Evolutionary conservation across 2,797 vertebrate species (phyloP), one percentile per base, ranked within the genome.

Genomic region (Fratercula arctica): DNA sequence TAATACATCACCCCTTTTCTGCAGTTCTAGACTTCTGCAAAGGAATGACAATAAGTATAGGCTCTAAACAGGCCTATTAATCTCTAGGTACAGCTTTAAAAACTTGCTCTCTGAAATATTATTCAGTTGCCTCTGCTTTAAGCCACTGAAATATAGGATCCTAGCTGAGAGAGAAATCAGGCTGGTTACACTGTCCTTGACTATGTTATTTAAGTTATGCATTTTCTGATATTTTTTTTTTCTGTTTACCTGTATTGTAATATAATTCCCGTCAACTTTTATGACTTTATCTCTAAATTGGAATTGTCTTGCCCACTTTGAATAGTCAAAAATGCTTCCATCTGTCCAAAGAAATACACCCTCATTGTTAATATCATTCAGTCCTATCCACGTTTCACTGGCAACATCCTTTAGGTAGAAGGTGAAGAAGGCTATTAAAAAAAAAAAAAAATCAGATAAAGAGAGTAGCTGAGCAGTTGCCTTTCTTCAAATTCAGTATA

Each of bases 331-430:
- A 48, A 97, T 43, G 61, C 97, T 99, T 28, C 99, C 99, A 4
- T 99, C 98, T 2, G 99, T 99, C 99, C 99, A 99, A 46, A 99
- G 83, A 88, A 99, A 99, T 4, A 26, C 98, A 90, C 56, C 94
- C 35, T 99, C 98, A 78, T 72, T 94, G 96, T 99, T 99, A 73
- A 99, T 35, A 64, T 99, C 99, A 79, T 99, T 99, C 97, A 99
- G 95, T 59, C 99, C 99, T 23, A 98, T 99, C 99, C 99, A 99
- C 6, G 98, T 75, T 87, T 99, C 98, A 4, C 61, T 93, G 21
- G 87, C 60, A 70, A 98, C 85, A 29, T 73, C 90, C 56, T 97
- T 87, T 96, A 99, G 97, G 23, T 98, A 97, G 50, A 98, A 98
- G n/a, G 98, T 99, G 48, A 99, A 92, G 91, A 99, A 99, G 11